Evolutionary conservation across 2,888 invertebrate species (phyloP).

Genomic region (Lepidonotus clava): DNA sequence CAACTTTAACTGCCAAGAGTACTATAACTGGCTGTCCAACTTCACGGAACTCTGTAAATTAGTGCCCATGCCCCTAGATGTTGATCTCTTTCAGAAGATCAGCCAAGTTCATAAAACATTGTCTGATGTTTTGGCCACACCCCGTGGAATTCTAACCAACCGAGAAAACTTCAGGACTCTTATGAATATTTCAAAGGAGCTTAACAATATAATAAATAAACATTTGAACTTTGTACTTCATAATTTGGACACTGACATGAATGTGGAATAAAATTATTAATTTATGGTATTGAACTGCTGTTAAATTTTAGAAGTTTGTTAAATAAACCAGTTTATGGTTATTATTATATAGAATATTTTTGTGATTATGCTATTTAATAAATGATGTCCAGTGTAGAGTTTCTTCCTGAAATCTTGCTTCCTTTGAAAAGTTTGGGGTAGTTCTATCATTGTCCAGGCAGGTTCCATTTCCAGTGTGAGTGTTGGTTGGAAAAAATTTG

Average conservation of each 20-base stretch:
- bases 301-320: no score
- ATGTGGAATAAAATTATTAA: not conserved
- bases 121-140: slow-evolving; percentile 77
- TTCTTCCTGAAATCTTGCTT: no score
- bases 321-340: no score
- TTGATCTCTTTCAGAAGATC: slow-evolving; percentile 75
- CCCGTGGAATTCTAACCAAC: slow-evolving; percentile 75
- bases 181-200: slow-evolving; percentile 76
- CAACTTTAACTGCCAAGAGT: slow-evolving; percentile 76
- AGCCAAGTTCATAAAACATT: slow-evolving; percentile 77
- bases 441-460: no score
- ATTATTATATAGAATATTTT: no score
- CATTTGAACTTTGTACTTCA: slow-evolving; percentile 74
- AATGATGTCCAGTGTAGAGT: no score
- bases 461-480: no score
- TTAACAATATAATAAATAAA: slow-evolving; percentile 74
- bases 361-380: no score
- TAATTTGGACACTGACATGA: slow-evolving; percentile 64
- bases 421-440: no score
- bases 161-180: slow-evolving; percentile 75
- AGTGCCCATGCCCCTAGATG: slow-evolving; percentile 73
- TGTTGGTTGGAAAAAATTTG: no score
- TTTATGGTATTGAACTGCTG: not conserved
- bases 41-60: slow-evolving; percentile 76
- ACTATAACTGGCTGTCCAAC: slow-evolving; percentile 77